A percentile compares a stretch with the other conserved stretches of the same genome.
Conservation (phyloP, 2,797 vertebrate genomes). For the Novumbra hubbsi region DNA sequence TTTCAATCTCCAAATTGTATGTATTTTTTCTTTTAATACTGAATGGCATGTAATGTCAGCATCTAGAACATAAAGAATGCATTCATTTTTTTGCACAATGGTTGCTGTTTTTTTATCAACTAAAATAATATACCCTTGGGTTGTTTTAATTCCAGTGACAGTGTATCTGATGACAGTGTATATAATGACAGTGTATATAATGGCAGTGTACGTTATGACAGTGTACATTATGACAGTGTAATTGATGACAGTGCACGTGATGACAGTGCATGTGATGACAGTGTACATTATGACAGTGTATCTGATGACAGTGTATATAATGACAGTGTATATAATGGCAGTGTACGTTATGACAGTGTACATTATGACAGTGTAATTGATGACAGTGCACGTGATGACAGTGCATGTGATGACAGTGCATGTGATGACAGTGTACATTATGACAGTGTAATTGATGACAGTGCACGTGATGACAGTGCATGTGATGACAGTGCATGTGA, state of each 20-base stretch:
- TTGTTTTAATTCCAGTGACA: background rate
- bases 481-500: background rate
- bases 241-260: background rate
- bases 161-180: background rate
- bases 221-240: no score
- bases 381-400: no score
- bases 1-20: no score
- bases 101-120: background rate
- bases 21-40: no score
- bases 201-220: no score
- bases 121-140: background rate
- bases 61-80: no score
- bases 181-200: background rate
- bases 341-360: no score
- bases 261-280: background rate
- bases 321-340: background rate
- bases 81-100: no score
- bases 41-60: no score
- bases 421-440: background rate
- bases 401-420: no score
- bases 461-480: no score
- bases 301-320: background rate
- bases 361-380: background rate
- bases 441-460: background rate
- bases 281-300: background rate